Conservation (phyloP, 2,888 invertebrate genomes). For the Clivina fossor region DNA sequence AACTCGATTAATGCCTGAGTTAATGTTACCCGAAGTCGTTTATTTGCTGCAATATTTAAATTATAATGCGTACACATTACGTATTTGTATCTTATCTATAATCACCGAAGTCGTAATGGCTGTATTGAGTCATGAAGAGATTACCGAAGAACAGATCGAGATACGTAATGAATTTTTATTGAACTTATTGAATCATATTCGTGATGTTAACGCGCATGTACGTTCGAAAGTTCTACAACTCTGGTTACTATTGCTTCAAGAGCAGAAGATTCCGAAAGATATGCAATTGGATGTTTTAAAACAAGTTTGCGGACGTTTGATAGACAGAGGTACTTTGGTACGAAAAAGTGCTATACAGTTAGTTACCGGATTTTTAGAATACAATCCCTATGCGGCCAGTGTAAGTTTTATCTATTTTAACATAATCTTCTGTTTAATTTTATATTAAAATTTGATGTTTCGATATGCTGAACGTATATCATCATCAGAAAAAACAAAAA, state of each 20-base stretch:
- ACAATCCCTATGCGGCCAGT: slow-evolving; percentile 84
- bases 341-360: slow-evolving; percentile 82
- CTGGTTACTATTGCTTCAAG: slow-evolving; percentile 77
- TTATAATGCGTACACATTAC: slow-evolving; percentile 60
- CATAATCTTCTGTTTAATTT: too few species aligned
- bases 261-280: slow-evolving; percentile 75
- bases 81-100: slow-evolving; percentile 82
- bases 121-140: slow-evolving; percentile 71
- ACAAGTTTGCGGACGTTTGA: slow-evolving; percentile 68
- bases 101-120: slow-evolving; percentile 77
- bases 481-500: too few species aligned
- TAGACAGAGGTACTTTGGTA: slow-evolving; percentile 82
- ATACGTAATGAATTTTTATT: slow-evolving; percentile 79
- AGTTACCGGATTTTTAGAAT: slow-evolving; percentile 74
- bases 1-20: slow-evolving; percentile 48
- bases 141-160: slow-evolving; percentile 66
- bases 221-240: slow-evolving; percentile 83
- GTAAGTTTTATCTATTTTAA: too few species aligned
- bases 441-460: too few species aligned
- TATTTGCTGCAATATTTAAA: slow-evolving; percentile 48
- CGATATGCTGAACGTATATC: too few species aligned
- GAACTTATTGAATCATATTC: slow-evolving; percentile 77
- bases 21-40: slow-evolving; percentile 51
- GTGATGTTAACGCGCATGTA: slow-evolving; percentile 83
- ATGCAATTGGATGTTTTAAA: slow-evolving; percentile 69